phyloP scores from a whole-genome alignment of 2,888 invertebrate species.

The Beris chalybata region DNA sequence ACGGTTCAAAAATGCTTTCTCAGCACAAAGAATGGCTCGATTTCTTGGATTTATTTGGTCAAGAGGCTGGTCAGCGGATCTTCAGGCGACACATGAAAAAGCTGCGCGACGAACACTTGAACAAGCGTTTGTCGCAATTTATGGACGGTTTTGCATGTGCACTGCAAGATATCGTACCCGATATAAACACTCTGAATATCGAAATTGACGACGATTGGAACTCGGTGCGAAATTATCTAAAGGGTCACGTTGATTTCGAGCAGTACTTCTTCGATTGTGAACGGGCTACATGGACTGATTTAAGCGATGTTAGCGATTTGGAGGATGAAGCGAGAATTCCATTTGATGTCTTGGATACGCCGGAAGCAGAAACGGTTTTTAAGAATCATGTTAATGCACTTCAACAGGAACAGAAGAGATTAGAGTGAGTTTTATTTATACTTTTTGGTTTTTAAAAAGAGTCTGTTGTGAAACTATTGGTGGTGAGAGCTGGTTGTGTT shows the following conservation, averaged over 20 bases:
- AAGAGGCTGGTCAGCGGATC: conserved; percentile 76
- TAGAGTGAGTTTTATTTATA: conserved; percentile 70
- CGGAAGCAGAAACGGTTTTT: conserved; percentile 90
- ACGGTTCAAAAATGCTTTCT: conserved; percentile 81
- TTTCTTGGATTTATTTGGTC: conserved; percentile 87
- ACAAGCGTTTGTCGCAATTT: conserved; percentile 74
- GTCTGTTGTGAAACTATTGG: no score
- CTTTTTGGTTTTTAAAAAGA: neutral
- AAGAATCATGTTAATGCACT: conserved; percentile 88
- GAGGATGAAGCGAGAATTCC: conserved; percentile 79
- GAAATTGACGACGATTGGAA: conserved; percentile 78
- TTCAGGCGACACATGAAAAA: conserved; percentile 79
- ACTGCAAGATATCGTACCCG: conserved; percentile 76
- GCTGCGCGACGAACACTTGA: conserved; percentile 78
- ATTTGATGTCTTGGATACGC: conserved; percentile 86
- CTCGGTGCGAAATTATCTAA: conserved; percentile 80
- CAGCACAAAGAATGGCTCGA: conserved; percentile 87
- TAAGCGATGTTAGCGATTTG: conserved; percentile 64
- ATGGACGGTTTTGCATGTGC: conserved; percentile 77
- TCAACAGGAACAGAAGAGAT: conserved; percentile 87
- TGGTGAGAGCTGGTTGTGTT: no score
- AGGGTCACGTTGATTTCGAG: conserved; percentile 89
- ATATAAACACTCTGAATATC: conserved; percentile 66
- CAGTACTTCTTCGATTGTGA: conserved; percentile 88
- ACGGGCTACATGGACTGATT: conserved; percentile 76